Conservation (phyloP, 1,140 invertebrate genomes). For the Medauroidea extradentata region DNA sequence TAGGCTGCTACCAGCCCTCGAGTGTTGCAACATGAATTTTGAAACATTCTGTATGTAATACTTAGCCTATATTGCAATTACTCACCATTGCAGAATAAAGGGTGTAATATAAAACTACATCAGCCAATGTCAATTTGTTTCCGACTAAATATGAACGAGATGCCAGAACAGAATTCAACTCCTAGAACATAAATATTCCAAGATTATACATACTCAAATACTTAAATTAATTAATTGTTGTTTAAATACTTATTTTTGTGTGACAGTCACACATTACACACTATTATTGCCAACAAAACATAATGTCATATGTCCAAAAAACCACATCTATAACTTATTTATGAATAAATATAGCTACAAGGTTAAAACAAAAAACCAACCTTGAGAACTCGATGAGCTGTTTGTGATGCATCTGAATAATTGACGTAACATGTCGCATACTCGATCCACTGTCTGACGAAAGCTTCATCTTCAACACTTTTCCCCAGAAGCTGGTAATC, state of each 20-base stretch:
- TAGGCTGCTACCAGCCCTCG: no score
- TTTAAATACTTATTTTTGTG: no score
- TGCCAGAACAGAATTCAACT: constrained; percentile 49
- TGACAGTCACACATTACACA: no score
- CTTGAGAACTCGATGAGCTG: constrained; percentile 23
- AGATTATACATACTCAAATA: no score
- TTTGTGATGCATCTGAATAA: constrained; percentile 43
- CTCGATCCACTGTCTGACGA: constrained; percentile 49
- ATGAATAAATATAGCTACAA: no score
- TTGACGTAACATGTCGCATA: constrained; percentile 47
- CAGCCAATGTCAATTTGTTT: constrained; percentile 52
- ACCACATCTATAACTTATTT: no score
- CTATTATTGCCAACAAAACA: no score
- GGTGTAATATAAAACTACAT: constrained; percentile 53
- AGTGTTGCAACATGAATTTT: no score
- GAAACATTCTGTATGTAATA: no score
- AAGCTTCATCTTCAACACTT: constrained; percentile 35
- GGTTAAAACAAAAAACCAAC: background rate
- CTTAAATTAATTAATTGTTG: constrained; percentile 5
- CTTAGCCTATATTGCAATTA: no score
- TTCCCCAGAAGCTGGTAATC: constrained; percentile 38
- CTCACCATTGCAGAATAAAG: constrained; percentile 51
- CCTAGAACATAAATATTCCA: constrained; percentile 40
- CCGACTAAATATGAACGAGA: constrained; percentile 53
- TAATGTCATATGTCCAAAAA: no score